A percentile compares a stretch with the other conserved stretches of the same genome.
Conservation (phyloP, 2,888 invertebrate species). For the Mamestra brassicae region DNA sequence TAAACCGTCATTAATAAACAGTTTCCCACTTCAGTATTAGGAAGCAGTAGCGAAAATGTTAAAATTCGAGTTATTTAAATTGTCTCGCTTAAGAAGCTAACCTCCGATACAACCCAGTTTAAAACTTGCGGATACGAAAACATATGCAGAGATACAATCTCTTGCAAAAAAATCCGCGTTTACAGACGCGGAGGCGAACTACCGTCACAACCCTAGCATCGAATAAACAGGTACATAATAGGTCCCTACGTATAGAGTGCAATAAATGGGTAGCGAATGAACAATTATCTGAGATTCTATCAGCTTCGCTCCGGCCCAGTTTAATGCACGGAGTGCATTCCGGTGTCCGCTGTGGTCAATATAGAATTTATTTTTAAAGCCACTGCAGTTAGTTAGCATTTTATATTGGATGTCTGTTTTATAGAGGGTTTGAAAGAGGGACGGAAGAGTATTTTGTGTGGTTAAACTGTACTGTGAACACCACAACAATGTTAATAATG, state of each 20-base stretch:
- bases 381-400: constrained; percentile 33
- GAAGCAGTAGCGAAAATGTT: too few species aligned
- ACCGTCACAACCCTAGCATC: neutral
- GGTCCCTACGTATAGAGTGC: constrained; percentile 7
- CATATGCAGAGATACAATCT: too few species aligned
- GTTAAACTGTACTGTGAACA: neutral
- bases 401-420: constrained; percentile 30
- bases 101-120: too few species aligned
- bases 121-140: too few species aligned
- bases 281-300: constrained; percentile 61
- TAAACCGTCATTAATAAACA: too few species aligned
- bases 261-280: constrained; percentile 53
- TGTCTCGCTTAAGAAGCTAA: too few species aligned
- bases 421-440: neutral
- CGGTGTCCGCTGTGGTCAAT: constrained; percentile 53
- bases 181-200: neutral
- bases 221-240: neutral
- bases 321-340: constrained; percentile 64
- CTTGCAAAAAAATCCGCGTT: too few species aligned
- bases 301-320: constrained; percentile 28
- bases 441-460: neutral
- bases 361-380: constrained; percentile 60
- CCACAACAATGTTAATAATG: too few species aligned
- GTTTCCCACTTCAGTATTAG: too few species aligned
- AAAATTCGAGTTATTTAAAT: too few species aligned